Evolutionary conservation across 2,888 invertebrate genomes (phyloP).

Genomic region (Norana najaformis): DNA sequence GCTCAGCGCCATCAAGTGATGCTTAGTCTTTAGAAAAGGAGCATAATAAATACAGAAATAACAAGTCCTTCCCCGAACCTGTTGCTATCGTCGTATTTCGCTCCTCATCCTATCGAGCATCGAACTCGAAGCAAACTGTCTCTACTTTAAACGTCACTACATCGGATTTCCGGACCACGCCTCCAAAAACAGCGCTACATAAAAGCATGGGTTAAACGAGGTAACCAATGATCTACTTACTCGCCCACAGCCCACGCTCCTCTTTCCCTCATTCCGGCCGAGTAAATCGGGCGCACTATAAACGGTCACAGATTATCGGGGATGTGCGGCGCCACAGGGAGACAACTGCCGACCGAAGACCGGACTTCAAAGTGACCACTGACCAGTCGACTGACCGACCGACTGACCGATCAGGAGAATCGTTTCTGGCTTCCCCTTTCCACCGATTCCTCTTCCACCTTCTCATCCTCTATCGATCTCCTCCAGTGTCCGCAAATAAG

Average conservation of each 20-base stretch:
- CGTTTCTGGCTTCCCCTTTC: neutral
- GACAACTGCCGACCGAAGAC: no score
- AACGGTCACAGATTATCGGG: neutral
- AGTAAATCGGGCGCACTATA: neutral
- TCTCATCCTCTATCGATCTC: neutral
- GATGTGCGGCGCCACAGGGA: neutral
- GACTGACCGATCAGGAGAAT: neutral
- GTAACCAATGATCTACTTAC: neutral
- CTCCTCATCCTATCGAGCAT: no score
- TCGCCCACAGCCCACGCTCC: no score
- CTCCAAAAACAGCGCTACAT: neutral
- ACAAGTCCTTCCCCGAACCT: no score
- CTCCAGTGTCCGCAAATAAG: neutral
- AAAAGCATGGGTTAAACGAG: neutral
- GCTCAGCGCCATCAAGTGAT: no score
- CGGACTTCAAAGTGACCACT: neutral
- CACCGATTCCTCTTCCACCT: neutral
- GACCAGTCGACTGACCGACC: neutral
- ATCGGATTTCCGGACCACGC: no score
- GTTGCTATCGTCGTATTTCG: no score
- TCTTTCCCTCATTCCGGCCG: no score
- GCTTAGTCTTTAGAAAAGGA: no score
- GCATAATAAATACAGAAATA: no score
- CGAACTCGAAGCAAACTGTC: no score
- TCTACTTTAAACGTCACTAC: no score